Evolutionary conservation across 2,888 invertebrate genomes (phyloP).

Genomic region (Gortyna flavago): DNA sequence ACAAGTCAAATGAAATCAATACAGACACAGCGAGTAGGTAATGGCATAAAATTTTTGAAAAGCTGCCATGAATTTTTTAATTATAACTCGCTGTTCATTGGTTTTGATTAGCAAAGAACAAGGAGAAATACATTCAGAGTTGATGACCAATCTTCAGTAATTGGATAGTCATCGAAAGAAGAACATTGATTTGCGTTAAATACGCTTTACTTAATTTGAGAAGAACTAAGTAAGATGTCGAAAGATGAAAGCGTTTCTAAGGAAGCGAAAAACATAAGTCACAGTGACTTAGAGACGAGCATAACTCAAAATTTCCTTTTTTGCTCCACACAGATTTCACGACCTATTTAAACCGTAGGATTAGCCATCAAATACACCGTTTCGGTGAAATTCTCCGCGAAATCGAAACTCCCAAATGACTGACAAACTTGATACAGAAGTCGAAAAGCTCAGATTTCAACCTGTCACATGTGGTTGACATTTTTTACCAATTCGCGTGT

Average conservation of each 20-base stretch:
- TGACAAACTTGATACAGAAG: conserved; percentile 74
- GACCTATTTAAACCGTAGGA: conserved; percentile 77
- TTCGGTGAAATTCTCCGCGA: conserved; percentile 81
- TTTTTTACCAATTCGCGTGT: conserved; percentile 75
- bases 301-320: conserved; percentile 63
- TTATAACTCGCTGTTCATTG: not conserved
- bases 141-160: not conserved
- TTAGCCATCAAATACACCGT: conserved; percentile 76
- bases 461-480: conserved; percentile 78
- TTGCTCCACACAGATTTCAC: conserved; percentile 77
- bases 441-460: conserved; percentile 80
- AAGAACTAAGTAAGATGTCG: not conserved
- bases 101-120: not conserved
- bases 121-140: not conserved
- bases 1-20: not conserved
- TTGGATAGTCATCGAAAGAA: not conserved
- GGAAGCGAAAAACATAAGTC: conserved; percentile 10
- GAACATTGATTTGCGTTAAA: not conserved
- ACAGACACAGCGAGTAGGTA: not conserved
- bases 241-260: conserved; percentile 7
- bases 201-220: not conserved
- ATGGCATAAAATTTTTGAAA: not conserved
- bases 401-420: conserved; percentile 76
- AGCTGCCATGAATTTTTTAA: not conserved
- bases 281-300: conserved; percentile 17